Base-by-base conservation (phyloP, 2,888 invertebrate genomes). In the Bugulina stolonifera region DNA sequence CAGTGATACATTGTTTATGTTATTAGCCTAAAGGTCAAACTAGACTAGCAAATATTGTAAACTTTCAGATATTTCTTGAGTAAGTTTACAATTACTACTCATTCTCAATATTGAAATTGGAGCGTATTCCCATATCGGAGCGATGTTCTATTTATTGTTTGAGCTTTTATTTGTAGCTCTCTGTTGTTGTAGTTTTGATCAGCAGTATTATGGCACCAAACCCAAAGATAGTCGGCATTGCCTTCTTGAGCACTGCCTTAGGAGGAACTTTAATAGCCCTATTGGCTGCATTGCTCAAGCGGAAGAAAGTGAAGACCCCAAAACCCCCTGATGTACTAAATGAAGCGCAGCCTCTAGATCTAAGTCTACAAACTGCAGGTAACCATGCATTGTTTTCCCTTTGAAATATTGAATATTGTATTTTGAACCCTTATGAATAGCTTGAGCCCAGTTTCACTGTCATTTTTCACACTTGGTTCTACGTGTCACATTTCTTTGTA, bases 261-360 rank as follows among this genome's bases (percentile, higher is more conserved):
- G 92, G 94, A 80, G 89, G 93, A 27, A 89, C 91, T 10, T 86
- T 94, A n/a, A 88, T 94, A 57, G 91, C 92, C 54, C 89, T 93
- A 14, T 84, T 94, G 35, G 92, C 94, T 57, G 89, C 90, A 77
- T 92, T 91, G 69, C 78, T 83, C 73, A 76, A 80, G 25, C 72
- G 79, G 29, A 75, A 74, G 35, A 75, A 74, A 35, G 32, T 5
- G 32, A 64, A 64, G n/a, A 10, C 22, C 32, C 25, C n/a, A 10
- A 64, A 14, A 25, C 32, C 64, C 25, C 64, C 64, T 32, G 64
- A 64, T 64, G 64, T 64, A 18, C 27, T 64, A n/a, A 64, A 64
- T 34, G 64, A 64, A 34, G 64, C 64, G 3, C 27, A 32, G 2
- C 64, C 64, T 1, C 34, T 64, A 27, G 64, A 64, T 34, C 10